Conservation (phyloP, 2,797 vertebrate species). For the Oreonectes daqikongensis region DNA sequence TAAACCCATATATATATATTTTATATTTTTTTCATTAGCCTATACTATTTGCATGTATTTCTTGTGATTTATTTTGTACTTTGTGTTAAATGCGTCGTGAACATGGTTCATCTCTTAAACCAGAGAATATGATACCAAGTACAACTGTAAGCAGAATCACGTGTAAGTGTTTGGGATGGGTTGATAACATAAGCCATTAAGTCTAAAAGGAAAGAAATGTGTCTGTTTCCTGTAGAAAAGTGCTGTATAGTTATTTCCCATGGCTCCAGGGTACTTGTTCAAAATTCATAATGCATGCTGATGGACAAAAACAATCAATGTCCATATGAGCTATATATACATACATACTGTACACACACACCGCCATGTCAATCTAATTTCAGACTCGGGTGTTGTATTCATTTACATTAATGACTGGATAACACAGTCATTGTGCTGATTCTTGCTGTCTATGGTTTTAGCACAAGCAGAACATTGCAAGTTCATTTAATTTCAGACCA, state of each 20-base stretch:
- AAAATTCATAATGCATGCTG: conserved; percentile 18
- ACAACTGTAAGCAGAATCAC: conserved; percentile 47
- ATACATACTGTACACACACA: not conserved
- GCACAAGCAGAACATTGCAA: not conserved
- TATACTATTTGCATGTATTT: not conserved
- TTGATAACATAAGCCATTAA: conserved; percentile 44
- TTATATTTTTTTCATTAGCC: too few relatives aligned
- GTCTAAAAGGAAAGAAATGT: conserved; percentile 12
- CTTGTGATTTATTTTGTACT: not conserved
- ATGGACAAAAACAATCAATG: conserved; percentile 21
- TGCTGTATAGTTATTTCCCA: conserved; percentile 19
- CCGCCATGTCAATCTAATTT: not conserved
- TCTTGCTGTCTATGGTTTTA: not conserved
- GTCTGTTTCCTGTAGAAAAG: conserved; percentile 39
- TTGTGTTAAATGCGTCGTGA: conserved; percentile 10
- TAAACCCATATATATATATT: too few relatives aligned
- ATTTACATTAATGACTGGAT: conserved; percentile 15
- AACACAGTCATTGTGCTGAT: not conserved
- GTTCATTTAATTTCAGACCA: not conserved
- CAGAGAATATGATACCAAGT: not conserved
- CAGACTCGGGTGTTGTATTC: not conserved
- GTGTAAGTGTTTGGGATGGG: conserved; percentile 39
- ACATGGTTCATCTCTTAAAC: not conserved
- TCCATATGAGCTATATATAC: conserved; percentile 21
- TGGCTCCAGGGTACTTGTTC: conserved; percentile 14